These are phyloP conservation scores for Ferdinandea cuprea DNA, from an alignment of 2,888 invertebrate species.

Conservation along the genomic window DNA sequence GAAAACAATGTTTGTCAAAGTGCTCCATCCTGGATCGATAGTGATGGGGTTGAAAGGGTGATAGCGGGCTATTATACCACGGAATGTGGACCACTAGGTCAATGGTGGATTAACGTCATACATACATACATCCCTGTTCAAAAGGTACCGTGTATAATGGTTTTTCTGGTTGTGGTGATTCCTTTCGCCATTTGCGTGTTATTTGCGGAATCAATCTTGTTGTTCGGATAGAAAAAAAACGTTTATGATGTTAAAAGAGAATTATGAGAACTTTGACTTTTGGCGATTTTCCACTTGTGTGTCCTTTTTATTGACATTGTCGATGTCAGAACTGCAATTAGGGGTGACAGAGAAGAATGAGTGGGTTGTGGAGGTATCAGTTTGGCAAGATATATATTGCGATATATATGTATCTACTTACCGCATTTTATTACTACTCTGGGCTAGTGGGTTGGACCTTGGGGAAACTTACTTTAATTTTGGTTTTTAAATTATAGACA, in stretches of 20 bases:
- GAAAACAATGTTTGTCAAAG: constrained; percentile 36
- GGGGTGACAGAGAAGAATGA: background rate
- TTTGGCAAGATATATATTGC: too few species aligned
- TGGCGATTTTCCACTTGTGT: background rate
- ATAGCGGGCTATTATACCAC: constrained; percentile 14
- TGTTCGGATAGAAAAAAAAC: background rate
- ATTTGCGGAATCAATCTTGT: constrained; percentile 39
- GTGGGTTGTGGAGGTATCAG: background rate
- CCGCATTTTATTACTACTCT: too few species aligned
- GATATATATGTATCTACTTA: too few species aligned
- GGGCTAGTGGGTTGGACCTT: too few species aligned
- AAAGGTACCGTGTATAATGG: constrained; percentile 14
- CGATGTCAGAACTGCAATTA: constrained; percentile 11
- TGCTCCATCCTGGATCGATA: constrained; percentile 49
- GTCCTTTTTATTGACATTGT: background rate
- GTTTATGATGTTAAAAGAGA: too few species aligned
- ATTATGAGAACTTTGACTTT: background rate
- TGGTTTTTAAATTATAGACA: too few species aligned
- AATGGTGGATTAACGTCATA: constrained; percentile 61
- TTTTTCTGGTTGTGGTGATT: constrained; percentile 30
- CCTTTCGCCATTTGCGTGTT: constrained; percentile 32
- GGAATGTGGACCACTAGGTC: constrained; percentile 65
- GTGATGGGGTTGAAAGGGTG: constrained; percentile 24
- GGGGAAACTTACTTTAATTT: too few species aligned
- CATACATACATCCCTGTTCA: constrained; percentile 9